Evolutionary conservation across 2,797 vertebrate species (phyloP), one percentile per base, ranked within the genome.

Genomic region (Anguilla anguilla): DNA sequence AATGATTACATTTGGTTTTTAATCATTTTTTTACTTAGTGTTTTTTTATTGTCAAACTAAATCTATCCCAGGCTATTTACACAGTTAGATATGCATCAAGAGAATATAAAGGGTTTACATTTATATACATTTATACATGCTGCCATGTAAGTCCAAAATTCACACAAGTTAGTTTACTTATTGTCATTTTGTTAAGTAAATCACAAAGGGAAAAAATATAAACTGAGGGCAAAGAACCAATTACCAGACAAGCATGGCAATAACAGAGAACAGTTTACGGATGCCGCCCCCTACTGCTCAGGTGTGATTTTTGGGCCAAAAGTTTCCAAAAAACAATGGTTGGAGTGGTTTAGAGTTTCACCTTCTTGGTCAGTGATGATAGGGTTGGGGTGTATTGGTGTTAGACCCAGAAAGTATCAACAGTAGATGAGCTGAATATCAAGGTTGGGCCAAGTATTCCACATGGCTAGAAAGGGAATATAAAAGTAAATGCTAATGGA

Each of bases 11-110:
- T 93, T 95, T 93, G n/a, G 93, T 94, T 77, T 77, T 77, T 77
- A 6, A 94, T 93, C 96, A 95, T 86, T 59, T 81, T 39, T 81
- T 59, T 86, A 39, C 0, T 25, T 67, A 5, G 22, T 67, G 6
- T 25, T n/a, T 67, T 95, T 93, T 96, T 95, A 96, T 95, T 96
- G 93, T 89, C 94, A 95, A 95, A 95, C 95, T 96, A 95, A 95
- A 95, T 93, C 92, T 91, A 92, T 92, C 92, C 39, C 93, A 90
- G 92, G 92, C 94, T 97, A 97, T 97, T 95, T 97, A 97, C 96
- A 97, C 93, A 95, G 95, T 95, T 95, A 93, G 94, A 95, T 95
- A 94, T 91, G 93, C 94, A 94, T 94, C 92, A 95, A 91, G 94
- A 93, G 94, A 93, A 95, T 96, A 95, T 89, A 95, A 94, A 95